Evolutionary conservation across 2,797 vertebrate genomes (phyloP).

Genomic region (Perodicticus potto): DNA sequence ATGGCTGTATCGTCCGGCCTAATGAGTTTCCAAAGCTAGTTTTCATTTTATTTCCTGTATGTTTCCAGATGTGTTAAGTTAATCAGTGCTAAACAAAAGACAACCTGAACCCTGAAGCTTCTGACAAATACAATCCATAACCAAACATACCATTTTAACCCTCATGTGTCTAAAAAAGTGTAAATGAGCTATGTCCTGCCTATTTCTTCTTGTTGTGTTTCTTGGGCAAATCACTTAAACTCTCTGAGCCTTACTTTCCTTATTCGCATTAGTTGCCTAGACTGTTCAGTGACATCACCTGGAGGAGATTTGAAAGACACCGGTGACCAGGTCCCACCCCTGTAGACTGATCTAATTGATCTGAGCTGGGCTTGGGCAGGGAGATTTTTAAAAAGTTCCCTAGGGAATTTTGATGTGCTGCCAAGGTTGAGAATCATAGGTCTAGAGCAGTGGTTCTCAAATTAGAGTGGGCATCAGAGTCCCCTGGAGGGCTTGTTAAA

Average conservation of each 20-base stretch:
- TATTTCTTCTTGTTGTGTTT: not conserved
- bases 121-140: constrained; percentile 58
- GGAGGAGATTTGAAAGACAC: not conserved
- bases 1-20: constrained; percentile 68
- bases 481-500: not conserved
- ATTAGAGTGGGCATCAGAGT: not conserved
- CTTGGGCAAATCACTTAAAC: not conserved
- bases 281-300: constrained; percentile 8
- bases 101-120: constrained; percentile 54
- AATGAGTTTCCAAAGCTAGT: constrained; percentile 74
- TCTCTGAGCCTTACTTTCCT: not conserved
- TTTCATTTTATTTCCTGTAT: constrained; percentile 79
- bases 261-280: not conserved
- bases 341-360: not conserved
- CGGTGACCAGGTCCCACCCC: not conserved
- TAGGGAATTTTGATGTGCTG: not conserved
- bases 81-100: constrained; percentile 74
- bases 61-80: constrained; percentile 82
- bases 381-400: not conserved
- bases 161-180: not conserved
- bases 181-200: not conserved
- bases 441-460: not conserved
- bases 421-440: not conserved
- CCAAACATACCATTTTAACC: constrained; percentile 16
- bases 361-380: not conserved